These are phyloP conservation scores for Mechanitis messenoides DNA, from an alignment of 2,888 invertebrate species.

Conservation along the genomic window DNA sequence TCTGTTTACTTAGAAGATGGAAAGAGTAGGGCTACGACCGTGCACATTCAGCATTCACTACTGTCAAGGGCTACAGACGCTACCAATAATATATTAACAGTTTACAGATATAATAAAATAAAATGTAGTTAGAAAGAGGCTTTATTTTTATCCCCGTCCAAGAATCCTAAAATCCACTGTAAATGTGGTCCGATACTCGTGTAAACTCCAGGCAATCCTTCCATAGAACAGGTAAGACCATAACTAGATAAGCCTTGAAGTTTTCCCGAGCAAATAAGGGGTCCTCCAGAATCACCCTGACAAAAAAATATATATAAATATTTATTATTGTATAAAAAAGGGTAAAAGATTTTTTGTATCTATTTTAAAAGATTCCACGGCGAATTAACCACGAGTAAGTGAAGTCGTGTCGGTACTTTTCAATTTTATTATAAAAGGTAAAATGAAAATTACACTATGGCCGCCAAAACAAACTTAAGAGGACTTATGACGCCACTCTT, in stretches of 20 bases:
- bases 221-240: slow-evolving; percentile 49
- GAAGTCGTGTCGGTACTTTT: too few relatives aligned
- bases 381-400: too few relatives aligned
- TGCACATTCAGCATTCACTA: neutral
- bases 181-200: slow-evolving; percentile 56
- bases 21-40: too few relatives aligned
- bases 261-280: slow-evolving; percentile 51
- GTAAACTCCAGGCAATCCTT: slow-evolving; percentile 60
- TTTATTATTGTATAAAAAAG: too few relatives aligned
- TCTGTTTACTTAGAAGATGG: too few relatives aligned
- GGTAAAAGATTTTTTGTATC: too few relatives aligned
- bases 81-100: neutral
- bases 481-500: too few relatives aligned
- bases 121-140: neutral
- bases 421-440: too few relatives aligned
- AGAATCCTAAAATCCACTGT: slow-evolving; percentile 48
- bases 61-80: neutral
- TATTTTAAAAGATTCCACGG: too few relatives aligned
- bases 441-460: too few relatives aligned
- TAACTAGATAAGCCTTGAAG: slow-evolving; percentile 64
- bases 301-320: slow-evolving; percentile 9
- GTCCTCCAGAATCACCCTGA: slow-evolving; percentile 70
- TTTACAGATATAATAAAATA: neutral
- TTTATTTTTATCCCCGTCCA: slow-evolving; percentile 3
- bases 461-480: too few relatives aligned